These are phyloP conservation scores for Trachelus troglodyta DNA, from an alignment of 2,888 invertebrate species.

Conservation along the genomic window DNA sequence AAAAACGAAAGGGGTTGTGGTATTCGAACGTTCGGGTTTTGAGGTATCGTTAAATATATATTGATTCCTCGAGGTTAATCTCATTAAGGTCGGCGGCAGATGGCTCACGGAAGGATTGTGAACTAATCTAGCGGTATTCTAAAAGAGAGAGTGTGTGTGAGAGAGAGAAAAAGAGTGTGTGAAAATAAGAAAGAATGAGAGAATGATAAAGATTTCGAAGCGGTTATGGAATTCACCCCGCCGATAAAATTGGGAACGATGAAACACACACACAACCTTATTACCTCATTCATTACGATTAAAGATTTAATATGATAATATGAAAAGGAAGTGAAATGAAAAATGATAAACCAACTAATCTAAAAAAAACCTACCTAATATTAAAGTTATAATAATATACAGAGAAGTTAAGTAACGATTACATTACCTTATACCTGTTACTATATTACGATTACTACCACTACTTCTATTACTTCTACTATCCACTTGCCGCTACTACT, in stretches of 20 bases:
- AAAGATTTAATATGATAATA: slow-evolving; percentile 57
- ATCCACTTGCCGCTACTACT: slow-evolving; percentile 35
- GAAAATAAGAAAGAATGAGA: slow-evolving; percentile 10
- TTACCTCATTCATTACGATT: slow-evolving; percentile 66
- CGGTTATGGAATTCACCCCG: slow-evolving; percentile 16
- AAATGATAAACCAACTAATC: slow-evolving; percentile 50
- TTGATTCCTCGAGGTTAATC: neutral
- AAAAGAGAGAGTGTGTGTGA: neutral
- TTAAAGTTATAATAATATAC: slow-evolving; percentile 64
- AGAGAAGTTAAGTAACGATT: slow-evolving; percentile 59
- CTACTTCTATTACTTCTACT: slow-evolving; percentile 38
- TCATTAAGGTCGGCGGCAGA: neutral
- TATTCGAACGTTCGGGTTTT: neutral
- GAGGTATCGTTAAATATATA: neutral
- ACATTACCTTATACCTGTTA: slow-evolving; percentile 58
- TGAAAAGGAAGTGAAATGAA: slow-evolving; percentile 42
- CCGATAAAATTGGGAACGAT: slow-evolving; percentile 8
- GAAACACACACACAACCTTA: slow-evolving; percentile 63
- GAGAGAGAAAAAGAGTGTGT: neutral
- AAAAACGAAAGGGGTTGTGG: neutral
- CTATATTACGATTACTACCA: slow-evolving; percentile 37
- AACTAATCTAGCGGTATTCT: neutral
- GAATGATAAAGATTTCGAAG: slow-evolving; percentile 15
- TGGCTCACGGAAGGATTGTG: neutral
- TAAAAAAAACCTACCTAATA: slow-evolving; percentile 59